These are phyloP conservation scores for Torymus tubicola DNA, from an alignment of 2,888 invertebrate species.

Conservation along the genomic window DNA sequence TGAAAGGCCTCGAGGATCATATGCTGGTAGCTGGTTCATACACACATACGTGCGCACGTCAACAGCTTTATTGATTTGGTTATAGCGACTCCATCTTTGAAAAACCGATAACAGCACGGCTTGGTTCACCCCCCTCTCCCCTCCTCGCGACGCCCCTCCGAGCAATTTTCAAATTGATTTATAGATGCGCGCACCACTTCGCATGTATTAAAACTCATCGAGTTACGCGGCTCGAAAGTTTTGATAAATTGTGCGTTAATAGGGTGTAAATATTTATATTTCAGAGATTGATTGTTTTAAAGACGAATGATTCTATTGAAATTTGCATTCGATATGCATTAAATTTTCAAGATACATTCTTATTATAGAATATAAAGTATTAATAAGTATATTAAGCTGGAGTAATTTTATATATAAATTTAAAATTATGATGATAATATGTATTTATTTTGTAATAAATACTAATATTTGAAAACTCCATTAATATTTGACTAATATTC, in stretches of 20 bases:
- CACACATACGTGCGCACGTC: constrained; percentile 56
- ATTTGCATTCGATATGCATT: background rate
- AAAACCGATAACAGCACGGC: constrained; percentile 10
- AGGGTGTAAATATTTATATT: background rate
- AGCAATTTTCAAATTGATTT: constrained; percentile 44
- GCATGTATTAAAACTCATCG: no score
- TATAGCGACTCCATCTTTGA: constrained; percentile 32
- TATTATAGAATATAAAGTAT: no score
- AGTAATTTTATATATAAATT: no score
- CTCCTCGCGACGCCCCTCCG: background rate
- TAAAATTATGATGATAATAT: no score
- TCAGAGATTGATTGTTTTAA: background rate
- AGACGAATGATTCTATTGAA: background rate
- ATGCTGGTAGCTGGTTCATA: constrained; percentile 67
- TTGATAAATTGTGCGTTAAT: background rate
- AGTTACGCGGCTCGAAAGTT: no score
- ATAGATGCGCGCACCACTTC: background rate
- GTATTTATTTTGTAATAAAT: no score
- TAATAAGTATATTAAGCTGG: no score
- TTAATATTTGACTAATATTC: no score
- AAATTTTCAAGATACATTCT: background rate
- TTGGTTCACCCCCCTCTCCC: background rate
- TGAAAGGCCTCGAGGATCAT: constrained; percentile 56
- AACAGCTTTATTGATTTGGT: constrained; percentile 61
- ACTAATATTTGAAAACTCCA: no score